phyloP scores from a whole-genome alignment of 2,888 invertebrate genomes.

The Napeogenes inachia region DNA sequence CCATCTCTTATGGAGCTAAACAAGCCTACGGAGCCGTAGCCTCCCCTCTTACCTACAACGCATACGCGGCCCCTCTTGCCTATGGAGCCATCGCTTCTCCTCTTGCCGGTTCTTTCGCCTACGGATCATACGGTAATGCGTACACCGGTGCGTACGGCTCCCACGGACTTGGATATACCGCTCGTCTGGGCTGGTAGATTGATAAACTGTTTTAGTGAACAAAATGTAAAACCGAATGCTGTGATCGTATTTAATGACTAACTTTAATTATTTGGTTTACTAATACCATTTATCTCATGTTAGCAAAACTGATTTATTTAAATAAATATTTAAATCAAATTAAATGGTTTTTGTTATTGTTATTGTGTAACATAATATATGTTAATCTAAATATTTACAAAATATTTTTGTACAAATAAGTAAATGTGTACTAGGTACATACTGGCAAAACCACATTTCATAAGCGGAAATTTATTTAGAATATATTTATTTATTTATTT shows the following conservation, averaged over 20 bases:
- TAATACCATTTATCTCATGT: too few species aligned
- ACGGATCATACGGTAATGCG: constrained; percentile 20
- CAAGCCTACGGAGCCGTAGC: constrained; percentile 6
- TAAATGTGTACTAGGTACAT: too few species aligned
- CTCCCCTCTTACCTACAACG: constrained; percentile 9
- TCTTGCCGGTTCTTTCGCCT: constrained; percentile 6
- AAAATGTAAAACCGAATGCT: constrained; percentile 9
- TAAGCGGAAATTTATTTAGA: too few species aligned
- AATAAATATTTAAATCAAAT: too few species aligned
- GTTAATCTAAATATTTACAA: too few species aligned
- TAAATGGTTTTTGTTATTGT: too few species aligned
- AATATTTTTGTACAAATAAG: too few species aligned
- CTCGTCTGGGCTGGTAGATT: constrained; percentile 32
- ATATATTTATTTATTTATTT: too few species aligned
- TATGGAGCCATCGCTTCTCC: constrained; percentile 28
- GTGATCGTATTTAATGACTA: constrained; percentile 9
- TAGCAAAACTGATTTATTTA: too few species aligned
- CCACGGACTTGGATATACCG: constrained; percentile 41
- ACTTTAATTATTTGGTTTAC: too few species aligned
- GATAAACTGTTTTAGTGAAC: neutral
- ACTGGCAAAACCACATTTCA: too few species aligned
- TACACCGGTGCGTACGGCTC: constrained; percentile 32
- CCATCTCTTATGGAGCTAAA: neutral
- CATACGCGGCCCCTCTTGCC: constrained; percentile 29
- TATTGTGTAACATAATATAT: too few species aligned